phyloP scores from a whole-genome alignment of 2,888 invertebrate species.

The Tortrix viridana region DNA sequence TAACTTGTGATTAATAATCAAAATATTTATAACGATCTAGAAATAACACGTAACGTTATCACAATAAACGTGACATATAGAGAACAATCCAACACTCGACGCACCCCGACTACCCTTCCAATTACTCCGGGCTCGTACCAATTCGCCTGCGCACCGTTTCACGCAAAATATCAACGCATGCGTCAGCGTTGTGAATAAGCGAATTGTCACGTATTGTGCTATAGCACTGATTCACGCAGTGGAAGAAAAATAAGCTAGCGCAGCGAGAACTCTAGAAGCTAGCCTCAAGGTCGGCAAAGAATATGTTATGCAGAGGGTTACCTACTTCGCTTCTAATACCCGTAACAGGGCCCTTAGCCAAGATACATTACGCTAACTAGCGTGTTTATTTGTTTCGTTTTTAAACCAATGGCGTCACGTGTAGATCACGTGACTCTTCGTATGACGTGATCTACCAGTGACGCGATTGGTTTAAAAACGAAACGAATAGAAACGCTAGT shows the following conservation, averaged over 20 bases:
- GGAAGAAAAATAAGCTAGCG: conserved; percentile 59
- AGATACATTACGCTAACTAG: no score
- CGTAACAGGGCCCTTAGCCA: no score
- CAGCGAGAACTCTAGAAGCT: conserved; percentile 72
- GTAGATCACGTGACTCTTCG: no score
- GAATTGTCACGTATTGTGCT: conserved; percentile 31
- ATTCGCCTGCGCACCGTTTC: not conserved
- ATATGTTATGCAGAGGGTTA: conserved; percentile 32
- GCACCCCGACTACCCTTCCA: not conserved
- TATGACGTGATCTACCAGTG: no score
- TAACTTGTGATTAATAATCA: no score
- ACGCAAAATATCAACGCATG: not conserved
- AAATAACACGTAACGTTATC: not conserved
- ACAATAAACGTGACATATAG: not conserved
- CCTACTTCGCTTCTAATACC: no score
- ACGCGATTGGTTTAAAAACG: no score
- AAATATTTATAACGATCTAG: no score
- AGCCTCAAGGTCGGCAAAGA: conserved; percentile 71
- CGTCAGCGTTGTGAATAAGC: conserved; percentile 7
- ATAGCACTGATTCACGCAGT: conserved; percentile 44
- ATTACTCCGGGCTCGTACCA: not conserved
- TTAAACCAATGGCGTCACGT: no score
- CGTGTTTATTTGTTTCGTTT: no score
- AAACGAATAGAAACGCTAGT: no score
- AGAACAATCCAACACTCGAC: no score